These are phyloP conservation scores for Poeciliopsis infans DNA, from an alignment of 2,797 vertebrate species.

Conservation along the genomic window DNA sequence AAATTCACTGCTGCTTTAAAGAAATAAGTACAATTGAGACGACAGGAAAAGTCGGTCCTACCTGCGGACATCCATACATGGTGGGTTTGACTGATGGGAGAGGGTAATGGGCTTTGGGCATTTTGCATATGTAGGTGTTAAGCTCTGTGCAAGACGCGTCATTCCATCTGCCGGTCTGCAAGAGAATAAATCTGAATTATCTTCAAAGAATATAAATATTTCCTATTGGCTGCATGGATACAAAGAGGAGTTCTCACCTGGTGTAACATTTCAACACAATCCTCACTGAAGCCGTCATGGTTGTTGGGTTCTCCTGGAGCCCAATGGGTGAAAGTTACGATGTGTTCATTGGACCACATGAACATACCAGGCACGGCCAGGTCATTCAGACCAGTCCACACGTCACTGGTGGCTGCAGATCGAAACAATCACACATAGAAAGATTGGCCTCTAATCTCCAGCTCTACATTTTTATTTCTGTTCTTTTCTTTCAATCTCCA, in stretches of 20 bases:
- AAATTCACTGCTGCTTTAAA: not conserved
- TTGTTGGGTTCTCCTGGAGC: conserved; percentile 83
- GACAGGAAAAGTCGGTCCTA: conserved; percentile 27
- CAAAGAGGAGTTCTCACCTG: conserved; percentile 54
- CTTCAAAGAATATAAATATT: not conserved
- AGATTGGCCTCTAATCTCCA: not conserved
- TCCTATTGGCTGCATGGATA: not conserved
- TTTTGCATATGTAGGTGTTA: conserved; percentile 82
- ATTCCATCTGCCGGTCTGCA: conserved; percentile 82
- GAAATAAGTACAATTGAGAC: not conserved
- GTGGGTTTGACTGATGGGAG: conserved; percentile 79
- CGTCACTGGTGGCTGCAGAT: conserved; percentile 72
- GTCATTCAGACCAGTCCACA: conserved; percentile 83
- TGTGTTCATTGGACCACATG: conserved; percentile 76
- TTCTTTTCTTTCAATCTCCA: not conserved
- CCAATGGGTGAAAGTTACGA: conserved; percentile 81
- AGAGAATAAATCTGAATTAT: not conserved
- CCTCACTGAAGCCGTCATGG: conserved; percentile 75
- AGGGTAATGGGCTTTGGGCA: conserved; percentile 80
- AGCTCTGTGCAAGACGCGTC: conserved; percentile 79
- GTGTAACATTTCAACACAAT: conserved; percentile 82
- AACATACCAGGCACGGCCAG: conserved; percentile 66
- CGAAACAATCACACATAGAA: not conserved
- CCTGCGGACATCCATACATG: conserved; percentile 79
- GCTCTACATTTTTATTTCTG: not conserved